Evolutionary conservation across 2,797 vertebrate genomes (phyloP).

Genomic region (Apogon hyalosoma): DNA sequence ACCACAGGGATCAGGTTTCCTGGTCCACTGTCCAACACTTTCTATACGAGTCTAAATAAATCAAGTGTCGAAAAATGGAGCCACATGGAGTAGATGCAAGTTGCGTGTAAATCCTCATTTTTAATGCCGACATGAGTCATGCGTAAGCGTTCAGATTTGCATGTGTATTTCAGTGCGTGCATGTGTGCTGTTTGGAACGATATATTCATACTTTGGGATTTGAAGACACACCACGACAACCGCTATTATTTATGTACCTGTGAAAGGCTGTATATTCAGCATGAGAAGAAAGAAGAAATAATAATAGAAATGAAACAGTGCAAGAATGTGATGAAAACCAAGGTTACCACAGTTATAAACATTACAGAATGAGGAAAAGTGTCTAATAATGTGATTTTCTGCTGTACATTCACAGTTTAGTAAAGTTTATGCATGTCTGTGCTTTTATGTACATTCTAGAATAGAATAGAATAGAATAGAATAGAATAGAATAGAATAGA

Average conservation of each 20-base stretch:
- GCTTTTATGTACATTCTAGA: too few relatives aligned
- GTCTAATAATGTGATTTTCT: slow-evolving; percentile 31
- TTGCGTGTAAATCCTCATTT: slow-evolving; percentile 21
- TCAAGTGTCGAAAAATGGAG: slow-evolving; percentile 29
- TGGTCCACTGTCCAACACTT: slow-evolving; percentile 26
- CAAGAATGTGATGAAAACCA: slow-evolving; percentile 48
- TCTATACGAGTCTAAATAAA: slow-evolving; percentile 28
- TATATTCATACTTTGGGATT: slow-evolving; percentile 48
- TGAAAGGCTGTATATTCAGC: slow-evolving; percentile 41
- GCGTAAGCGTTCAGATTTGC: slow-evolving; percentile 21
- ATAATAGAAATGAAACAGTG: slow-evolving; percentile 14
- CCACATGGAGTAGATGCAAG: background rate
- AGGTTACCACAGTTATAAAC: slow-evolving; percentile 54
- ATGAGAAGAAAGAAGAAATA: slow-evolving; percentile 17
- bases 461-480: too few relatives aligned
- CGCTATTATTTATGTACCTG: slow-evolving; percentile 47
- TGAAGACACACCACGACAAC: slow-evolving; percentile 32
- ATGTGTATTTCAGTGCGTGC: slow-evolving; percentile 22
- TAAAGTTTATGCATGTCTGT: too few relatives aligned
- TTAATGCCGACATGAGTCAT: slow-evolving; percentile 13
- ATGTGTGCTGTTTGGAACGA: slow-evolving; percentile 22
- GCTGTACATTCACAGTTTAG: slow-evolving; percentile 8
- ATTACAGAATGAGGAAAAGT: slow-evolving; percentile 6
- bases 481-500: too few relatives aligned
- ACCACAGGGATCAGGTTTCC: slow-evolving; percentile 44